Evolutionary conservation across 1,140 invertebrate species (phyloP), one percentile per base, ranked within the genome.

Genomic region (Manduca sexta): DNA sequence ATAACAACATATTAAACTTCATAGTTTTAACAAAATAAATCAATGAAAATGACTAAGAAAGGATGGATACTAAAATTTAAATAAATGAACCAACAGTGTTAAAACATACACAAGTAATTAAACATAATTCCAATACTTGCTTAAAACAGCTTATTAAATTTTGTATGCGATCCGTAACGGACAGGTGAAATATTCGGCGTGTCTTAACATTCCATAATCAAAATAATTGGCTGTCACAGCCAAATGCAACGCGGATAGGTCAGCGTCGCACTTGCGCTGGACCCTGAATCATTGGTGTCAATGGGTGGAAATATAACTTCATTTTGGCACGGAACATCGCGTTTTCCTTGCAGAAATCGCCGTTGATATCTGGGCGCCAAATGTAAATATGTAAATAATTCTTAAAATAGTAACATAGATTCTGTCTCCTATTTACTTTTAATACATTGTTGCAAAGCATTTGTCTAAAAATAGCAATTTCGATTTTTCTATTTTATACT

Each of bases 271-370:
- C 26, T 34, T 39, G 31, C 31, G 30, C 38, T 39, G 34, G 34
- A 60, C 55, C 56, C 62, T 76, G 67, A 75, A 67, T 76, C 74
- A 74, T 73, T 33, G 52, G 33, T 64, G 67, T 72, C 69, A 74
- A 80, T 78, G 71, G 49, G 53, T 64, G 56, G 62, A 71, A 74
- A 81, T 75, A 74, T 69, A 68, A 65, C 49, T 70, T 69, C 41
- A 65, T 77, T 75, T 77, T 84, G 69, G 74, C 73, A 79, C 64
- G 17, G 59, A 64, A 66, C 49, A 30, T 17, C 48, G 50, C 33
- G 54, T 64, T 68, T 72, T 67, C 63, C 50, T 64, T 71, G 62
- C 55, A 54, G 58, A 56, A 65, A 60, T 49, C 51, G 53, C 40
- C 47, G 52, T 15, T 64, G 64, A 67, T 61, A 66, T 59, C 44